These are phyloP conservation scores for Dryobotodes eremita DNA, from an alignment of 2,888 invertebrate genomes.

Conservation along the genomic window DNA sequence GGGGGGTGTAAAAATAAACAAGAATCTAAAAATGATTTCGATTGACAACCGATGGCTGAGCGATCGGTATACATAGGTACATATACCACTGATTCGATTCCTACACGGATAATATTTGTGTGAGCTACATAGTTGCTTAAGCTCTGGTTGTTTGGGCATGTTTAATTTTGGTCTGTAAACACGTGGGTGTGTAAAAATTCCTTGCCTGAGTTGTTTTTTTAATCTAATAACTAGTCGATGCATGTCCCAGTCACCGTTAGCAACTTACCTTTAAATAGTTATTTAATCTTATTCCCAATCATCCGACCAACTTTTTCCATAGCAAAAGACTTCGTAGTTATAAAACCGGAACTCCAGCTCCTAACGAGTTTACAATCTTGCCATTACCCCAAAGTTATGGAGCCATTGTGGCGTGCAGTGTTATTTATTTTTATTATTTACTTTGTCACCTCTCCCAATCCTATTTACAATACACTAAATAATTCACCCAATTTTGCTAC, in stretches of 20 bases:
- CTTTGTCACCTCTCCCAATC: not conserved
- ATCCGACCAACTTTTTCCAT: not conserved
- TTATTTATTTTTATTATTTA: not conserved
- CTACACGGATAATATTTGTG: conserved; percentile 14
- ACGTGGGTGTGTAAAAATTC: conserved; percentile 11
- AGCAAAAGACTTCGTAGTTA: not conserved
- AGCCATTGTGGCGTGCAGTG: not conserved
- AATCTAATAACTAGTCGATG: not conserved
- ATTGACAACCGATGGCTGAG: conserved; percentile 31
- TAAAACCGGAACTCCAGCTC: not conserved
- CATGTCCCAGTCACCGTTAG: not conserved
- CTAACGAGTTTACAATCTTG: not conserved
- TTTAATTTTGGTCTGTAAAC: conserved; percentile 38
- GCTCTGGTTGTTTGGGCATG: conserved; percentile 24
- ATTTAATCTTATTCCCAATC: not conserved
- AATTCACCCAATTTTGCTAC: not conserved
- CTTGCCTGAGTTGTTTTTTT: not conserved
- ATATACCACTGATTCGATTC: conserved; percentile 1
- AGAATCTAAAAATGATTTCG: conserved; percentile 30
- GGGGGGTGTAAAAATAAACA: conserved; percentile 47
- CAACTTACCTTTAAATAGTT: not conserved
- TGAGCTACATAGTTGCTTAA: conserved; percentile 26
- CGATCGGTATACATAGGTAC: not conserved
- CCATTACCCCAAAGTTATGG: not conserved
- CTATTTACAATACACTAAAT: not conserved